Base-by-base conservation (phyloP, 2,888 invertebrate genomes). In the Perizoma flavofasciatum region DNA sequence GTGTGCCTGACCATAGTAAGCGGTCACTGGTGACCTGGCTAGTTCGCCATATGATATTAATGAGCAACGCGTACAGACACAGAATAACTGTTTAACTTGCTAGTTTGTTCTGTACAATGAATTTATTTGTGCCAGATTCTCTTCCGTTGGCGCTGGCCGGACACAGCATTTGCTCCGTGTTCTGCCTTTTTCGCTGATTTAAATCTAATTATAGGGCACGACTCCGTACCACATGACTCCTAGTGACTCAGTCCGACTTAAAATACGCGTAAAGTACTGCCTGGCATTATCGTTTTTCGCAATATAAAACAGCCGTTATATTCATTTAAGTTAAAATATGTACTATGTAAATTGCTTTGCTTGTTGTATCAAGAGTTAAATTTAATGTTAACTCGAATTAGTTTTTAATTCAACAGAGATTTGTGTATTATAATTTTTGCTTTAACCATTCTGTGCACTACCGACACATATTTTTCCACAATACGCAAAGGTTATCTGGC, bases 131-230 rank as follows among this genome's bases (percentile, higher is more conserved):
- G 87, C 85, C 84, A 86, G 85, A 81, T 82, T 74, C 78, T 81
- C 84, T 89, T 89, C 90, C 89, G 86, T 79, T 85, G 83, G 83
- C 85, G 85, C 84, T 85, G 83, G 33, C 62, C 63, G 62, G 64
- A 63, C 55, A 61, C 84, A 48, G 48, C 44, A 55, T 76, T 79
- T 84, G 83, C 81, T 81, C 77, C 76, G 78, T 79, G 80, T 79
- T 80, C 81, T 79, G 82, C 84, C 86, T 88, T 89, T 86, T 89
- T 88, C 82, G 80, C 82, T 86, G 88, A 89, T 90, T 87, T 89
- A 86, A 80, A 80, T 89, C 89, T 90, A 89, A 90, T 89, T 89
- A 89, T 89, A 91, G 89, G 86, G 79, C 81, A 75, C 79, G 79
- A 79, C 81, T 85, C 83, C 82, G 77, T 77, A 78, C 70, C 78